Percentiles rank a stretch among this genome's conserved stretches.
Conservation (phyloP, 2,888 invertebrate species). For the Plemyria rubiginata region DNA sequence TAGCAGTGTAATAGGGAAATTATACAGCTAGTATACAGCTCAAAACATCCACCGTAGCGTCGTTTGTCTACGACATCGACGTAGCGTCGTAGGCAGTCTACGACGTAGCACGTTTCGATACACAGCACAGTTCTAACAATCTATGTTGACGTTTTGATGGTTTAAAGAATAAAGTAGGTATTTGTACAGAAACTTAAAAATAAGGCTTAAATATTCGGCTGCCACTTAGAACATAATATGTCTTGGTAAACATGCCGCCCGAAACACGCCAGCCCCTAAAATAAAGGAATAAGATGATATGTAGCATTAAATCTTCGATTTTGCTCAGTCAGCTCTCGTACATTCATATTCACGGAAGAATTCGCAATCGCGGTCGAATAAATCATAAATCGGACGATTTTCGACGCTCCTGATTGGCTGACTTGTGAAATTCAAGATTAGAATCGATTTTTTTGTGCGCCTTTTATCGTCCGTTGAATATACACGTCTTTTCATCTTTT, state of each 20-base stretch:
- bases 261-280: not conserved
- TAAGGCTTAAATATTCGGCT: no score
- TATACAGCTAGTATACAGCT: not conserved
- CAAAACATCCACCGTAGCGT: not conserved
- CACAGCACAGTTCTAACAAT: no score
- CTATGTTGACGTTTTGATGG: no score
- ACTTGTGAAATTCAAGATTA: conserved; percentile 14
- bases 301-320: not conserved
- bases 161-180: no score
- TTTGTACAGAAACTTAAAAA: no score
- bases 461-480: no score
- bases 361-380: not conserved
- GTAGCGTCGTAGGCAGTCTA: conserved; percentile 2
- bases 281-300: not conserved
- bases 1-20: no score
- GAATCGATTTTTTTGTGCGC: no score
- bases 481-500: no score
- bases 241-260: no score
- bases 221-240: no score
- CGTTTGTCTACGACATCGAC: not conserved
- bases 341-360: conserved; percentile 14
- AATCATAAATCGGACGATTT: conserved; percentile 1
- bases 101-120: not conserved
- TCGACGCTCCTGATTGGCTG: conserved; percentile 8
- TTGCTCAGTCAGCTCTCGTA: conserved; percentile 13